Conservation (phyloP, 1,140 invertebrate species). For the Caenorhabditis inopinata region DNA sequence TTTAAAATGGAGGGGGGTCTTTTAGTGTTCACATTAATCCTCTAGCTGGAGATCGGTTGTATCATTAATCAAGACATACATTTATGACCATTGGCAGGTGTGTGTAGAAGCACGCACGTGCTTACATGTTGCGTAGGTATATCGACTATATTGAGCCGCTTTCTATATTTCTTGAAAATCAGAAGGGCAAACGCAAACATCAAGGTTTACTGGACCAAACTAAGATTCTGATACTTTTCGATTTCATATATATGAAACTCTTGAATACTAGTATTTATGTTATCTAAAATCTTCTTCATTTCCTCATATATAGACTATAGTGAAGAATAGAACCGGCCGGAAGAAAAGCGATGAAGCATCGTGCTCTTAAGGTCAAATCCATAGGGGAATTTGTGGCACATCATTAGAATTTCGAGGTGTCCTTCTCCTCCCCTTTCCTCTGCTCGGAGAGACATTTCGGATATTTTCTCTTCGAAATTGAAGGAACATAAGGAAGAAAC, state of each 20-base stretch:
- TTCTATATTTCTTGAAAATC: too few relatives aligned
- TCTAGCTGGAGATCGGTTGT: neutral
- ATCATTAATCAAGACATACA: conserved; percentile 32
- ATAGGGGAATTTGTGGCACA: conserved; percentile 17
- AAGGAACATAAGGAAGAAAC: neutral
- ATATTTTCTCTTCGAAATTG: neutral
- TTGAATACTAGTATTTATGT: neutral
- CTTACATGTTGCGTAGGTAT: too few relatives aligned
- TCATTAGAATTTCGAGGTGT: conserved; percentile 23
- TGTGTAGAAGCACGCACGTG: too few relatives aligned
- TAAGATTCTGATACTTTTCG: too few relatives aligned
- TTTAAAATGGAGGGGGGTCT: neutral
- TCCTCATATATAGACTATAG: neutral
- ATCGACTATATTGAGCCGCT: too few relatives aligned
- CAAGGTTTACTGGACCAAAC: too few relatives aligned
- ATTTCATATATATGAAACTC: too few relatives aligned
- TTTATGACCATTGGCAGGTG: conserved; percentile 1
- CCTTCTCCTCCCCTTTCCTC: neutral
- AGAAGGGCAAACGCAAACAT: too few relatives aligned
- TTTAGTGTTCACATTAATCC: conserved; percentile 6
- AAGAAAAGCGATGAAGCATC: neutral
- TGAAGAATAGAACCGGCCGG: conserved; percentile 10
- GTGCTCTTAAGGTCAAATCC: conserved; percentile 6
- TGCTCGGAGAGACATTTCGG: neutral
- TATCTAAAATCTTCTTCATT: neutral